Evolutionary conservation across 2,888 invertebrate species (phyloP), one percentile per base, ranked within the genome.

Genomic region (Meandrusa payeni): DNA sequence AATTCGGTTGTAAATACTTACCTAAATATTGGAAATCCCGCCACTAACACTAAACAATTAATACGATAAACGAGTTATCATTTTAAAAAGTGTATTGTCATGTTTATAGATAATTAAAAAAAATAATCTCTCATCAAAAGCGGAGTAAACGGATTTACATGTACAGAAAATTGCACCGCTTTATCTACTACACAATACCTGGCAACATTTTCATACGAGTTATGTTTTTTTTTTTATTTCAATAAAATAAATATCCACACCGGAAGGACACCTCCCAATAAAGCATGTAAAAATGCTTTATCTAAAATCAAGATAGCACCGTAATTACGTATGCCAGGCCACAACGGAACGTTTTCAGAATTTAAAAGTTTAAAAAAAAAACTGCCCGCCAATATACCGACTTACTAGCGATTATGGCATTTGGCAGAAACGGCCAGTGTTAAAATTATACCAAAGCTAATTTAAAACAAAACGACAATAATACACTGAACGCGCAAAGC

Each of bases 261-360:
- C 72, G 75, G 78, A 81, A 74, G 76, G 76, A 80, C 72, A 72
- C 54, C 59, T 64, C 64, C 64, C 61, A 71, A 70, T 75, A 71
- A 76, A 69, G 54, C 67, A 69, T 70, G 69, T 72, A 70, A 69
- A 74, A 64, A 59, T 52, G 57, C 50, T 68, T 74, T 82, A 85
- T 86, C 85, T 70, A 64, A 67, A 70, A 86, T 86, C 86, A 72
- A 67, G 83, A 86, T 85, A 86, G 69, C 64, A 53, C 51, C 52
- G 61, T 83, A 85, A 86, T 85, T 86, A 76, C 75, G 64, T 74
- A 71, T 76, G 72, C 66, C 73, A 58, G 62, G 64, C 65, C 60
- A 64, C 65, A 59, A 65, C 64, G 69, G 66, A 78, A 78, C 69
- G 65, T 72, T 75, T 73, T 72, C 65, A 64, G 68, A 71, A 65